These are phyloP conservation scores for Montipora sp. DNA, from an alignment of 64 coral and sea anemone genomes.

Conservation along the genomic window DNA sequence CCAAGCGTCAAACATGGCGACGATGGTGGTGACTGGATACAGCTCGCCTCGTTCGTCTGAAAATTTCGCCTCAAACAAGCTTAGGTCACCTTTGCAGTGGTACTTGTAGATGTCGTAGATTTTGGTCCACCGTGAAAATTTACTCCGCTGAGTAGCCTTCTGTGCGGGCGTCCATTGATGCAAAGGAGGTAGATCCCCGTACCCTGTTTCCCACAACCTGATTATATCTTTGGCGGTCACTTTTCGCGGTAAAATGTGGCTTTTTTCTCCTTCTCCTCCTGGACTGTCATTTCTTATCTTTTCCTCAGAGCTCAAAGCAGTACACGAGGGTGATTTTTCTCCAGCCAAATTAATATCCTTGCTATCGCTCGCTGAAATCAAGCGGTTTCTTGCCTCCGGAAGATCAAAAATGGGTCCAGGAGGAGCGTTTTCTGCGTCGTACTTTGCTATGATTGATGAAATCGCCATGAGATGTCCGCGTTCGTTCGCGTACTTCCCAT, in stretches of 20 bases:
- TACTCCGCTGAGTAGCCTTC: slow-evolving; percentile 93
- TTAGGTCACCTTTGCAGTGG: slow-evolving; percentile 85
- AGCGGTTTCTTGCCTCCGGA: slow-evolving; percentile 43
- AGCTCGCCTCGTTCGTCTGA: slow-evolving; percentile 93
- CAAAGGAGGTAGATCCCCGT: slow-evolving; percentile 77
- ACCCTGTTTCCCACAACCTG: slow-evolving; percentile 88
- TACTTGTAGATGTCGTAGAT: slow-evolving; percentile 99
- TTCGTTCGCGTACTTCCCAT: slow-evolving; percentile 86
- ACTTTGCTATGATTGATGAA: slow-evolving; percentile 89
- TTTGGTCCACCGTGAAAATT: slow-evolving; percentile 98
- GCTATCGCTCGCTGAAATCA: not conserved
- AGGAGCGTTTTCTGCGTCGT: slow-evolving; percentile 77
- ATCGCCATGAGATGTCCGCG: slow-evolving; percentile 80
- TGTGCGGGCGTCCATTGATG: slow-evolving; percentile 93
- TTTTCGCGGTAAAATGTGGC: slow-evolving; percentile 88
- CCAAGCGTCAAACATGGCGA: slow-evolving; percentile 96
- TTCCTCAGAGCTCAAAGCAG: not conserved
- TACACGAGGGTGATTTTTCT: not conserved
- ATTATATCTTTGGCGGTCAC: slow-evolving; percentile 96
- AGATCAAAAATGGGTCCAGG: slow-evolving; percentile 86
- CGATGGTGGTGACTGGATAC: slow-evolving; percentile 89
- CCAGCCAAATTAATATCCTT: not conserved
- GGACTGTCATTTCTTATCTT: slow-evolving; percentile 38
- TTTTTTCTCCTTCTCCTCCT: slow-evolving; percentile 46
- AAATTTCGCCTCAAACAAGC: slow-evolving; percentile 81